Evolutionary conservation across 2,888 invertebrate species (phyloP), one percentile per base, ranked within the genome.

Genomic region (Deilephila porcellus): DNA sequence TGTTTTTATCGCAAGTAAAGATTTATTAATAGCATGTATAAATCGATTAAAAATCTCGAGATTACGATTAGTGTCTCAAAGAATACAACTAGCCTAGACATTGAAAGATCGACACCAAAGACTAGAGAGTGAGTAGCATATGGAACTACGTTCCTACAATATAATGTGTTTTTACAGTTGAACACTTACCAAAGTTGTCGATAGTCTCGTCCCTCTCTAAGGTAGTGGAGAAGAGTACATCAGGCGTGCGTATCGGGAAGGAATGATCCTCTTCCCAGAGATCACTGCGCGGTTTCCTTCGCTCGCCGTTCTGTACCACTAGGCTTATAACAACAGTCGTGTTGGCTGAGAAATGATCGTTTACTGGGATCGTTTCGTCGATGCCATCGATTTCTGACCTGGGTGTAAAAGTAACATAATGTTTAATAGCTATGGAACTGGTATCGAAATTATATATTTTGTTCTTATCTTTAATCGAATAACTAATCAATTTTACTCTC

Each of bases 201-300:
- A 97, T 95, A 82, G 97, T 97, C 88, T 98, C 98, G 76, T 97
- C 97, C 90, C 97, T 96, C 88, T 98, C 98, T 73, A 98, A 88
- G 73, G 96, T 96, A 0, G 97, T 97, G 5, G 97, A 96, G 88
- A 98, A 98, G 0, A 98, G 90, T 0, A 97, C 94, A 76, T 95
- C 93, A 0, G 92, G 92, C 0, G 93, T 92, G 25, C 95, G 80
- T 0, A 92, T 82, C 0, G 92, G 86, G 81, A 91, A 93, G 0
- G 96, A 95, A 79, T 96, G 96, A 83, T 97, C 97, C 14, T 96
- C 96, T 73, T 97, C 95, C 98, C 98, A 98, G 0, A 97, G 97
- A 1, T 97, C 96, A 29, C 96, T 96, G 78, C 97, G 96, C 0
- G 97, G 96, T 73, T 95, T 95, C 78, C 96, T 95, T 0, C 96